These are phyloP conservation scores for Candoia aspera DNA, from an alignment of 2,113 vertebrate genomes.

Conservation along the genomic window DNA sequence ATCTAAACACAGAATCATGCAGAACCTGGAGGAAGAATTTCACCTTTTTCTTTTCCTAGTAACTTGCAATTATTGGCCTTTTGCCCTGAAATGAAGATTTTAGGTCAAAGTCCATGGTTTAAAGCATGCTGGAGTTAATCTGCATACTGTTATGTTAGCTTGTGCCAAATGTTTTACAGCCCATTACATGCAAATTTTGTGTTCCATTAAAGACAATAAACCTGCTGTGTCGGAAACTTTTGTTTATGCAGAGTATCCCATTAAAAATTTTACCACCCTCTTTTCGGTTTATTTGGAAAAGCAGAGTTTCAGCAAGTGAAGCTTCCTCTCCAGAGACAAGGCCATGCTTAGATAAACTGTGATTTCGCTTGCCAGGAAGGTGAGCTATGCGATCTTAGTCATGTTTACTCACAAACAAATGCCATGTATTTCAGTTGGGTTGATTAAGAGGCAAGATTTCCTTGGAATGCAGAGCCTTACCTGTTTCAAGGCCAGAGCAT, in stretches of 20 bases:
- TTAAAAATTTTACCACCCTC: neutral
- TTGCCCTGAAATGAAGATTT: neutral
- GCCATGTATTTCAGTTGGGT: neutral
- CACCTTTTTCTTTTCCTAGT: neutral
- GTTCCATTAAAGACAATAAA: neutral
- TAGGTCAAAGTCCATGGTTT: neutral
- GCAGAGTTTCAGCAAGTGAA: neutral
- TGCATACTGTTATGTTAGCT: neutral
- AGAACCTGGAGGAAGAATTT: neutral
- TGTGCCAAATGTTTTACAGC: neutral
- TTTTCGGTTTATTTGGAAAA: neutral
- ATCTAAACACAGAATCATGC: neutral
- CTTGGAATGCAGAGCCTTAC: neutral
- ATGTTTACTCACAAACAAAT: neutral
- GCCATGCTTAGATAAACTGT: neutral
- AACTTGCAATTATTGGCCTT: neutral
- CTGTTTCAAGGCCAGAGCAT: neutral
- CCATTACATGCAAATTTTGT: neutral
- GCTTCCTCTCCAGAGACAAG: neutral
- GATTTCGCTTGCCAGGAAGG: neutral
- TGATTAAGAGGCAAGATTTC: neutral
- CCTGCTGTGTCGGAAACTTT: neutral
- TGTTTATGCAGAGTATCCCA: neutral
- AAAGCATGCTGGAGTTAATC: neutral
- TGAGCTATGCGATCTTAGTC: neutral